Base-by-base conservation (phyloP, 1,140 invertebrate genomes). In the Pygmarrhopalites habei region DNA sequence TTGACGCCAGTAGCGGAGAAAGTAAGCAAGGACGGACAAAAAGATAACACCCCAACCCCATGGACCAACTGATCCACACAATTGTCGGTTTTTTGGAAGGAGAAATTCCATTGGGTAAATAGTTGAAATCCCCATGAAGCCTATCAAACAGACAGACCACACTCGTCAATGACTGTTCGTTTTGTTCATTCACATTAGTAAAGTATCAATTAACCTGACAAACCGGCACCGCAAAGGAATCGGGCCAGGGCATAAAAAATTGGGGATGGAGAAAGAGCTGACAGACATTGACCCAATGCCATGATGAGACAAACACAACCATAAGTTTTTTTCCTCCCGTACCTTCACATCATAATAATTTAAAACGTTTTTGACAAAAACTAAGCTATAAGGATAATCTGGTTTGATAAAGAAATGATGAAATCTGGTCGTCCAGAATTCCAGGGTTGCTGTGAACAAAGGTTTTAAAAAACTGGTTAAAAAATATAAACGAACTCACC, bases 71-170 rank as follows among this genome's bases (percentile, higher is more conserved):
- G 47, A 53, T 0, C 49, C 58, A 46, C 39, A 56, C 17, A 60
- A 41, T 1, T 23, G 30, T 26, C 64, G 26, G 39, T 47, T 60
- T n/a, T 60, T 65, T 1, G 64, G 64, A 14, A 58, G 55, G 2
- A 65, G 29, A 44, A 65, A 65, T 29, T 65, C 64, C 41, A 65
- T 30, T n/a, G 64, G 58, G 26, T 65, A 65, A 4, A 65, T 57
- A 15, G 58, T 60, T 25, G 64, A 65, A 30, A 65, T 60, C 2
- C 58, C 58, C 58, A 65, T 65, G 25, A 65, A 65, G 10, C 62
- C 62, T 64, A 1, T n/a, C n/a, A n/a, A n/a, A n/a, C n/a, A n/a
- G n/a, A n/a, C n/a, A n/a, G n/a, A n/a, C 26, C 14, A 3, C 2
- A 46, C 10, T 46, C 5, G 26, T 28, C n/a, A 3, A 25, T 3